Evolutionary conservation across 2,113 vertebrate genomes (phyloP).

Genomic region (Riparia riparia): DNA sequence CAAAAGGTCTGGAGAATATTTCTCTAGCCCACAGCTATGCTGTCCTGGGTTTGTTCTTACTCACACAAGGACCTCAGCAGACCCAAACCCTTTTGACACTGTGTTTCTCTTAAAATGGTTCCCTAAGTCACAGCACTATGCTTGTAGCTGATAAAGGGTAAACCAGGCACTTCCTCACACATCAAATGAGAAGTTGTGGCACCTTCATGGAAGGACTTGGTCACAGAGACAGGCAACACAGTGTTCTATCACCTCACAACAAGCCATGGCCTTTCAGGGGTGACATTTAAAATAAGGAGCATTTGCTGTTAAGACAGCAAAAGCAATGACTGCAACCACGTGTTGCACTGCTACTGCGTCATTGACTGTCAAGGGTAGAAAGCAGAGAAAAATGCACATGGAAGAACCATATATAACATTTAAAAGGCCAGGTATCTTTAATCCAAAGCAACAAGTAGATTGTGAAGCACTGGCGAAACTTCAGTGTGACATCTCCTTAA

Average conservation of each 20-base stretch:
- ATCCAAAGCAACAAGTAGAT: not conserved
- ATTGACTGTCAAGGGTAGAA: not conserved
- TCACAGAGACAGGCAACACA: not conserved
- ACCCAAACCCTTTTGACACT: not conserved
- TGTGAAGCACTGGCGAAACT: not conserved
- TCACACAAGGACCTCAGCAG: not conserved
- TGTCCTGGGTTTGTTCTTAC: not conserved
- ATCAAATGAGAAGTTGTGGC: not conserved
- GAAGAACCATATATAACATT: not conserved
- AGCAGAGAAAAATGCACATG: fast-evolving
- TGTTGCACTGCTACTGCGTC: fast-evolving
- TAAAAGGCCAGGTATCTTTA: not conserved
- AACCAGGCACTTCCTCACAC: not conserved
- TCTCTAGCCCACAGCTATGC: not conserved
- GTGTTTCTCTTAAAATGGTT: not conserved
- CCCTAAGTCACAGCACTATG: not conserved
- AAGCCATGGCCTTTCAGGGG: not conserved
- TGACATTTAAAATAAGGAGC: not conserved
- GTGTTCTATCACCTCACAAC: not conserved
- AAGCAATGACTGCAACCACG: not conserved
- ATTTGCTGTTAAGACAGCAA: not conserved
- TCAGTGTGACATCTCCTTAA: not conserved
- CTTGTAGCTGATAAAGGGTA: not conserved
- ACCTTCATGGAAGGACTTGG: not conserved
- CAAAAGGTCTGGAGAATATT: not conserved